Percentiles rank a stretch among this genome's conserved stretches.
Conservation (phyloP, 2,888 invertebrate genomes). For the Cynaeus angustus region DNA sequence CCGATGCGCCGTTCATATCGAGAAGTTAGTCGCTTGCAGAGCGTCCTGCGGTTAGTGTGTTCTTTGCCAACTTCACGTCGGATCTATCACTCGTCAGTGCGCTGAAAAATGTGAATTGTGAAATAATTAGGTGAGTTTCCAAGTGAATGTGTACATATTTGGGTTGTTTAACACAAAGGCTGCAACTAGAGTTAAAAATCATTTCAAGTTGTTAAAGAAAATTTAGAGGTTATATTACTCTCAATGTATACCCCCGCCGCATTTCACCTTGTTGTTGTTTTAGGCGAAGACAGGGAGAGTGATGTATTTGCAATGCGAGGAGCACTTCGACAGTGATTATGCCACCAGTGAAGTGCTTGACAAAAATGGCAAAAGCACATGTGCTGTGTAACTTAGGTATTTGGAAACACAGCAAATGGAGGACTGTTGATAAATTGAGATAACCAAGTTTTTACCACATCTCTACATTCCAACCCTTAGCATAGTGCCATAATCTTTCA, state of each 20-base stretch:
- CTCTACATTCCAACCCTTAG: slow-evolving; percentile 54
- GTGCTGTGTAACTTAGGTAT: slow-evolving; percentile 74
- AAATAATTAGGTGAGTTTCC: slow-evolving; percentile 30
- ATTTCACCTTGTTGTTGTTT: slow-evolving; percentile 35
- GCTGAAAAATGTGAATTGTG: slow-evolving; percentile 39
- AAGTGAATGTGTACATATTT: background rate
- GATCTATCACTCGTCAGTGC: background rate
- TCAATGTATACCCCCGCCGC: background rate
- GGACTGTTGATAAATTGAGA: slow-evolving; percentile 74
- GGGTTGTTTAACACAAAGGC: background rate
- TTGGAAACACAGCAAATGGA: slow-evolving; percentile 89
- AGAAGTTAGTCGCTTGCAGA: slow-evolving; percentile 39
- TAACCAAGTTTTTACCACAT: slow-evolving; percentile 55
- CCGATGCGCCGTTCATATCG: slow-evolving; percentile 5
- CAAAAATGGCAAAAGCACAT: slow-evolving; percentile 58
- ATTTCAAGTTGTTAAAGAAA: background rate
- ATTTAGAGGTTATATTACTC: slow-evolving; percentile 47
- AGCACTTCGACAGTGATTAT: slow-evolving; percentile 55
- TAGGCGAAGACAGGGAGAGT: slow-evolving; percentile 54
- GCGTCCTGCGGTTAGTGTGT: slow-evolving; percentile 22
- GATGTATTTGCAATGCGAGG: slow-evolving; percentile 64
- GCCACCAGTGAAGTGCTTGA: slow-evolving; percentile 52
- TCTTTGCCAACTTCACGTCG: slow-evolving; percentile 24
- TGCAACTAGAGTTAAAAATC: background rate
- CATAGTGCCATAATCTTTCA: slow-evolving; percentile 54